Percentiles rank a stretch among this genome's conserved stretches.
phyloP scores from a whole-genome alignment of 2,797 vertebrate species.

The Garrulus glandarius region DNA sequence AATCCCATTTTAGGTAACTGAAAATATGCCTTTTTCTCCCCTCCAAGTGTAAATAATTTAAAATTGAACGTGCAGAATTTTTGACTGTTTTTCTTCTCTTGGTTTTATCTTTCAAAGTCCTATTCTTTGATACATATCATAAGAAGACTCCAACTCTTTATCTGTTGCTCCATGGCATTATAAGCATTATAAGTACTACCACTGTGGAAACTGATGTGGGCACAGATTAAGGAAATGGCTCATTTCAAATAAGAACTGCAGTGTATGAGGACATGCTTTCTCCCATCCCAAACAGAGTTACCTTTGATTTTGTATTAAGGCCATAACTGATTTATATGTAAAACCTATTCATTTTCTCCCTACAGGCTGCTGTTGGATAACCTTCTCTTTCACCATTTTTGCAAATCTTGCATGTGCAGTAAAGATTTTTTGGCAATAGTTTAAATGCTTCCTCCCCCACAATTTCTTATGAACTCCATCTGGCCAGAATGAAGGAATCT shows the following conservation, averaged over 20 bases:
- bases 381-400: neutral
- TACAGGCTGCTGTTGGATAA: neutral
- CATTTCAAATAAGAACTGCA: neutral
- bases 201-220: neutral
- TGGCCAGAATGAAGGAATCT: slow-evolving; percentile 35
- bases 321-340: neutral
- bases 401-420: neutral
- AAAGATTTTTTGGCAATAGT: slow-evolving; percentile 46
- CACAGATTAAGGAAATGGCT: neutral
- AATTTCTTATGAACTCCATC: slow-evolving; percentile 36
- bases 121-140: neutral
- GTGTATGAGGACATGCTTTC: neutral
- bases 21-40: neutral
- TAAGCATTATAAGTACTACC: neutral
- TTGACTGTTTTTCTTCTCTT: neutral
- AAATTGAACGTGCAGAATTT: accelerated
- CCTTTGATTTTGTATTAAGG: neutral
- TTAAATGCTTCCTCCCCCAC: slow-evolving; percentile 21
- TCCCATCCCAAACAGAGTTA: neutral
- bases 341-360: neutral
- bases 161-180: neutral
- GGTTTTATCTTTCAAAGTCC: neutral
- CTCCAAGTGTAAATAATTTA: neutral
- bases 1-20: neutral
- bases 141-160: neutral